Evolutionary conservation across 1,140 invertebrate genomes (phyloP), one percentile per base, ranked within the genome.

Genomic region (Tachypleus tridentatus): DNA sequence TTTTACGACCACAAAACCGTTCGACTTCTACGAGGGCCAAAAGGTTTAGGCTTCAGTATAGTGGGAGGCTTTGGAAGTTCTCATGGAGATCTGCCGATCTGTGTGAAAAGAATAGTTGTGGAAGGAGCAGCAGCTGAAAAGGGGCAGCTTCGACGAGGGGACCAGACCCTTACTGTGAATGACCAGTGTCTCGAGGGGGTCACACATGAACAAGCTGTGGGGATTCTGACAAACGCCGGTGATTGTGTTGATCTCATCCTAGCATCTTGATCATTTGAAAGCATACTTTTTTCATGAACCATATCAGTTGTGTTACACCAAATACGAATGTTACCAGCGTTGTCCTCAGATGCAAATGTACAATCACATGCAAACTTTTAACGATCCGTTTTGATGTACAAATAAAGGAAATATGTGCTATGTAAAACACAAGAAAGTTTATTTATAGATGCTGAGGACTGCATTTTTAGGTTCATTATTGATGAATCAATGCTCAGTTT

Each of bases 101-200:
- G 96, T 66, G 85, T 97, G 64, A 85, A 95, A 70, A 93, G 96
- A 75, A 85, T 97, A 10, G 95, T 92, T 75, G 85, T 88, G 9
- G 88, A 90, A 68, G 92, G 94, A n/a, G 89, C 87, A 4, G 87
- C 93, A 10, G 89, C 87, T 0, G 88, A 89, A 74, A 96, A 99
- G 75, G 91, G 91, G 2, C 81, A 95, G 57, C 78, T 99, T 49
- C 83, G 87, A 75, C 85, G 87, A 4, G 96, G 93, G 4, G 97
- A 99, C 79, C 93, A 97, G 77, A 88, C 99, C 69, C 75, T 96
- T 47, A 90, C 94, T 71, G 76, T 79, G 61, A 91, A 91, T 73
- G 84, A 87, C 47, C 67, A 76, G 4, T 73, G 73, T 56, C 70
- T 85, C 11, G 80, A 84, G 49, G 83, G 83, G 11, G 74, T 82